These are phyloP conservation scores for Augochlorella aurata DNA, from an alignment of 2,888 invertebrate species.

Conservation along the genomic window DNA sequence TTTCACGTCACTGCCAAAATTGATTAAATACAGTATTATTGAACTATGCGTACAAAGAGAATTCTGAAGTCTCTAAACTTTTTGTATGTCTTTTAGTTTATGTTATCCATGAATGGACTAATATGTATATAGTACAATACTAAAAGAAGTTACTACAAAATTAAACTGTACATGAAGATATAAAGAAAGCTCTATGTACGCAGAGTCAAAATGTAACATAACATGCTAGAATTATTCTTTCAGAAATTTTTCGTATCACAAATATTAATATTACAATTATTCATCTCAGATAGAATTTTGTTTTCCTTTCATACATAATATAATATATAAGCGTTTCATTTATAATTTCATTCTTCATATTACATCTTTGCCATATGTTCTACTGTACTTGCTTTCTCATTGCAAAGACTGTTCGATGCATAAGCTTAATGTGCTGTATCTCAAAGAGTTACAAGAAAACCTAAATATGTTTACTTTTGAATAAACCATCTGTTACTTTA, in stretches of 20 bases:
- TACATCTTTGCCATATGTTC: conserved; percentile 67
- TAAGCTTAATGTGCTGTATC: conserved; percentile 41
- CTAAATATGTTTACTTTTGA: conserved; percentile 31
- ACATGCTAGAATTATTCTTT: conserved; percentile 56
- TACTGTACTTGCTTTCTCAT: conserved; percentile 62
- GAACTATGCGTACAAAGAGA: conserved; percentile 65
- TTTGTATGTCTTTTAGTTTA: conserved; percentile 41
- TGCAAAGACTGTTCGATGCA: conserved; percentile 48
- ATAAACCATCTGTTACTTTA: conserved; percentile 42
- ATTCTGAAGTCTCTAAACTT: conserved; percentile 40
- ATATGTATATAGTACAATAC: conserved; percentile 53
- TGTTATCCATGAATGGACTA: conserved; percentile 42
- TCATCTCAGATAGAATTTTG: conserved; percentile 73
- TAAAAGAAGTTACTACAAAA: conserved; percentile 54
- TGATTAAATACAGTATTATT: conserved; percentile 28
- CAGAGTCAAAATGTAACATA: conserved; percentile 55
- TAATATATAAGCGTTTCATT: conserved; percentile 78
- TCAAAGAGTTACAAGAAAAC: conserved; percentile 47
- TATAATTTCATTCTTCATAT: conserved; percentile 68
- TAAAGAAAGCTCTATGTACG: conserved; percentile 57
- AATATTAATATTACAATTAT: conserved; percentile 72
- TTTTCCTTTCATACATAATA: conserved; percentile 72
- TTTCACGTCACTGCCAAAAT: conserved; percentile 39
- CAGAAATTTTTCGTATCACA: conserved; percentile 72
- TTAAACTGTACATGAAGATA: conserved; percentile 58